Evolutionary conservation across 2,113 vertebrate species (phyloP), one percentile per base, ranked within the genome.

Genomic region (Piprites chloris): DNA sequence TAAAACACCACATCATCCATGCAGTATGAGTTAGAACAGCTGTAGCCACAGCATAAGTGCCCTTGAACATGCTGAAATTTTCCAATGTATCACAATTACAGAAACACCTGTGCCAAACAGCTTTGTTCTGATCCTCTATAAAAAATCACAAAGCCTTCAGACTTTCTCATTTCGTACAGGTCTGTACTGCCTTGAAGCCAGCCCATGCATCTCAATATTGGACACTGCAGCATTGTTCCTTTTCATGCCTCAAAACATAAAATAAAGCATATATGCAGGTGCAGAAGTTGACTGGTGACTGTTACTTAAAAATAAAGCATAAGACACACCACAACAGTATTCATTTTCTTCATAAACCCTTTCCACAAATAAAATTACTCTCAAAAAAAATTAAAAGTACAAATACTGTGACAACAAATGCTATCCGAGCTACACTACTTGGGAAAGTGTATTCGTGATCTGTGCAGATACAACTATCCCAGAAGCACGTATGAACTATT

Each of bases 51-150:
- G 46, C n/a, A 11, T 65, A 94, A 96, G 72, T 93, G 88, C 86
- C 50, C 27, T 92, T 95, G 86, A 97, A 90, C 90, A 83, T 9
- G 65, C 78, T 97, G 96, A 97, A 97, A 97, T 95, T 97, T 97
- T 98, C 97, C 96, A 94, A 95, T 74, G 89, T 96, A 96, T 97
- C 98, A 97, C 93, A 96, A 94, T 95, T 96, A 96, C 94, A 97
- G 97, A 92, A 97, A 93, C 98, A 98, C 97, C 98, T 98, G 98
- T 97, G 97, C 94, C 76, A 89, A 97, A 97, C 96, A 96, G 97
- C 97, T 97, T 97, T 97, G 76, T 96, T 96, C 97, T 98, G 98
- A 98, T 98, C 97, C 97, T 96, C 96, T 91, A 96, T 97, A 98
- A 97, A 97, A 97, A 80, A 93, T 93, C 93, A 96, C 87, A 97